A percentile compares a stretch with the other conserved stretches of the same genome.
Conservation (phyloP, 2,113 vertebrate genomes). For the Laterallus jamaicensis region DNA sequence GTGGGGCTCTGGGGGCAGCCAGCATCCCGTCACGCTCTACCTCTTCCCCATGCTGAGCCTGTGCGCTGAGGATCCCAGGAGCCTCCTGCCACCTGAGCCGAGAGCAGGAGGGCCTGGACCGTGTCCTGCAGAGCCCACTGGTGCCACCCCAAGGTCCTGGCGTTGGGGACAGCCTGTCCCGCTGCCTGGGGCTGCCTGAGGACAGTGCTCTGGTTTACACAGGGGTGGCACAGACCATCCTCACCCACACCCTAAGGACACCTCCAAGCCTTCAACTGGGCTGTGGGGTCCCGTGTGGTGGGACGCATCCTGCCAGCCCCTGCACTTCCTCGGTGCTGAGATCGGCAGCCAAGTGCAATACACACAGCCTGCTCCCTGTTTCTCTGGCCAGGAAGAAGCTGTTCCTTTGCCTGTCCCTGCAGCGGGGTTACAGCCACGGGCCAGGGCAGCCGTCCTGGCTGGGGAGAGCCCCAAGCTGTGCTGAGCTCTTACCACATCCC, state of each 20-base stretch:
- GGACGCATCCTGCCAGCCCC: neutral
- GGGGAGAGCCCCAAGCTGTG: neutral
- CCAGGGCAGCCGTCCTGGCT: too few species aligned
- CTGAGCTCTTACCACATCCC: too few species aligned
- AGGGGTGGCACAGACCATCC: neutral
- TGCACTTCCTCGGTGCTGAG: neutral
- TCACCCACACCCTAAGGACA: neutral
- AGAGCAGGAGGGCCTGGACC: neutral
- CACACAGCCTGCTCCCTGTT: neutral
- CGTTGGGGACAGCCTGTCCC: neutral
- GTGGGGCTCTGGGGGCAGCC: rapidly evolving
- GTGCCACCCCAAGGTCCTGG: neutral
- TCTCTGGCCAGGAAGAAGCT: neutral
- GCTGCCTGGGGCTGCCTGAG: neutral
- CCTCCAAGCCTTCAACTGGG: neutral
- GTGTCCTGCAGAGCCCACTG: rapidly evolving
- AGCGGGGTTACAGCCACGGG: neutral
- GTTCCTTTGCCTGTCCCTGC: neutral
- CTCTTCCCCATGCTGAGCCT: neutral
- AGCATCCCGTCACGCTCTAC: neutral
- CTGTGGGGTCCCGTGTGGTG: rapidly evolving
- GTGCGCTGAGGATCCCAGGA: rapidly evolving
- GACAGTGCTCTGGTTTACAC: neutral
- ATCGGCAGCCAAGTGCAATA: neutral
- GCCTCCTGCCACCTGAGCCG: constrained; percentile 67